Evolutionary conservation across 2,888 invertebrate genomes (phyloP).

Genomic region (Aphidoletes aphidimyza): DNA sequence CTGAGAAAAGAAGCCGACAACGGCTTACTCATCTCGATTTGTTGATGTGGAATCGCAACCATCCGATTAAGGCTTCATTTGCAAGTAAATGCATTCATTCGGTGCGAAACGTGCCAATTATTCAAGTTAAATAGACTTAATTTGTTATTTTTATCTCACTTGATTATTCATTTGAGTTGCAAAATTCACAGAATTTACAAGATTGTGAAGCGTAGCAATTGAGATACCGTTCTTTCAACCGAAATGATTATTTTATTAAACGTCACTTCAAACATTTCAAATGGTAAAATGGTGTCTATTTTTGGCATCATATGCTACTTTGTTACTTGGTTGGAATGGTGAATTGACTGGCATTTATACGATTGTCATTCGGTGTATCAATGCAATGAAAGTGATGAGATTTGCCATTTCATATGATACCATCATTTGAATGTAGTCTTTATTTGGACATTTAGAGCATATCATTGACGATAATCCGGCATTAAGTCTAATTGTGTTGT

Average conservation of each 20-base stretch:
- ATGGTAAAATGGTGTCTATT: constrained; percentile 13
- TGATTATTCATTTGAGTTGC: background rate
- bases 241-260: too few relatives aligned
- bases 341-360: too few relatives aligned
- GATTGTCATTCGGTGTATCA: too few relatives aligned
- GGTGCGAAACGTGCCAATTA: background rate
- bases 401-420: background rate
- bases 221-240: background rate
- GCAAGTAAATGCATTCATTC: background rate
- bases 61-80: background rate
- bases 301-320: background rate
- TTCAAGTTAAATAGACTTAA: background rate
- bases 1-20: background rate
- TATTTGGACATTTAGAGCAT: background rate
- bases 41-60: background rate
- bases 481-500: background rate
- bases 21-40: constrained; percentile 38
- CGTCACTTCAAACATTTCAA: too few relatives aligned
- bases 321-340: too few relatives aligned
- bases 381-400: too few relatives aligned
- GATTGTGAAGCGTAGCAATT: background rate
- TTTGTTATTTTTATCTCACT: constrained; percentile 33
- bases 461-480: background rate
- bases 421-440: background rate
- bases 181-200: background rate